Conservation (phyloP, 2,797 vertebrate species). For the Lutra lutra region DNA sequence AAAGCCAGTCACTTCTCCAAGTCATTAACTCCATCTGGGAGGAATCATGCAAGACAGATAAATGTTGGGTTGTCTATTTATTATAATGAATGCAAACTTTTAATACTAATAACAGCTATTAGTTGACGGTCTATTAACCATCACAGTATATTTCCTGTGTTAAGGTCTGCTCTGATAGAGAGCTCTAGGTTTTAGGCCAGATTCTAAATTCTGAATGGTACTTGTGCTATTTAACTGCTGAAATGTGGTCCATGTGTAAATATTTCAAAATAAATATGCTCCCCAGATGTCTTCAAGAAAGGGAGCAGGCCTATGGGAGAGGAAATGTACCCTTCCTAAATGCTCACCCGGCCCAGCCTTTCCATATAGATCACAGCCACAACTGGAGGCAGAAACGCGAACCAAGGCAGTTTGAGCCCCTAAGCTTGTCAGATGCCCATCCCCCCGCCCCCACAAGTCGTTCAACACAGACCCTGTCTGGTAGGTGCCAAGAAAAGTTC, state of each 20-base stretch:
- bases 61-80: not conserved
- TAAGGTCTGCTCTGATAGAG: not conserved
- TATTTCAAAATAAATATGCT: conserved; percentile 38
- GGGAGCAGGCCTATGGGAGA: not conserved
- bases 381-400: not conserved
- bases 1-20: not conserved
- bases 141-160: not conserved
- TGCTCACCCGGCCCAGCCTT: not conserved
- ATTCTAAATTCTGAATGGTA: not conserved
- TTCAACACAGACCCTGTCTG: not conserved
- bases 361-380: not conserved
- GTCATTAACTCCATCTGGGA: not conserved
- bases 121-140: not conserved
- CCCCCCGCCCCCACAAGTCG: not conserved
- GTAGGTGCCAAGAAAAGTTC: not conserved
- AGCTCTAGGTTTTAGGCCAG: not conserved
- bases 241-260: conserved; percentile 2
- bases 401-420: not conserved
- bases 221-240: not conserved
- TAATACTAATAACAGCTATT: not conserved
- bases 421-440: not conserved
- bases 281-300: conserved; percentile 11
- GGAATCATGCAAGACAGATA: not conserved
- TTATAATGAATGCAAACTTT: not conserved
- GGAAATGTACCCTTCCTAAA: not conserved